Evolutionary conservation across 2,888 invertebrate genomes (phyloP).

Genomic region (Andrena haemorrhoa): DNA sequence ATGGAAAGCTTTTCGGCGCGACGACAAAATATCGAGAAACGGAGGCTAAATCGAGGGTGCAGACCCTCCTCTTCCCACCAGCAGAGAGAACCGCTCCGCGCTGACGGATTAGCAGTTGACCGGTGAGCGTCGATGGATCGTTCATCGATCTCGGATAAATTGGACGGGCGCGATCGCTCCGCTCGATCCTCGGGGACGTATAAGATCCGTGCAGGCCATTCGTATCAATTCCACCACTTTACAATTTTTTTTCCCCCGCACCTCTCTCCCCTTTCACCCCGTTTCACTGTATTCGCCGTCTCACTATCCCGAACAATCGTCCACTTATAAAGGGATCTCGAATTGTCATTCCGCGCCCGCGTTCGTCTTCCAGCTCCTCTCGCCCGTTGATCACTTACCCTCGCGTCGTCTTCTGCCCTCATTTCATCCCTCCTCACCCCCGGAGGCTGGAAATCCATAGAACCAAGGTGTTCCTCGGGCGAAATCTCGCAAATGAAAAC

Average conservation of each 20-base stretch:
- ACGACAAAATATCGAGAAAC: slow-evolving; percentile 53
- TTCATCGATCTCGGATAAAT: slow-evolving; percentile 55
- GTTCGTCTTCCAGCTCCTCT: background rate
- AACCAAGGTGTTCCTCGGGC: background rate
- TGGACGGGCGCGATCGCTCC: slow-evolving; percentile 30
- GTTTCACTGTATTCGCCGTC: background rate
- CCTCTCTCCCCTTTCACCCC: background rate
- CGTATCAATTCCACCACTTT: slow-evolving; percentile 38
- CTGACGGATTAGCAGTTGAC: slow-evolving; percentile 51
- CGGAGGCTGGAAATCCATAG: background rate
- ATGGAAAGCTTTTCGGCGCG: slow-evolving; percentile 54
- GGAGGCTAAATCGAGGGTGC: slow-evolving; percentile 45
- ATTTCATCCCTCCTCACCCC: background rate
- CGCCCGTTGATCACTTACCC: background rate
- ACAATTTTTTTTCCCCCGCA: background rate
- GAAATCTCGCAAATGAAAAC: slow-evolving; percentile 13
- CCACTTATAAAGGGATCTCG: slow-evolving; percentile 16
- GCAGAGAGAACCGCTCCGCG: slow-evolving; percentile 10
- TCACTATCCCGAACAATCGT: background rate
- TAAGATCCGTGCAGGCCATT: slow-evolving; percentile 14
- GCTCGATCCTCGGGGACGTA: slow-evolving; percentile 21
- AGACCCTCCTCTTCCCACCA: slow-evolving; percentile 16
- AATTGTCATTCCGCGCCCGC: slow-evolving; percentile 11
- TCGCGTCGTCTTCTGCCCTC: background rate
- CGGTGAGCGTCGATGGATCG: slow-evolving; percentile 46